Conservation (phyloP, 2,797 vertebrate genomes). For the Sphenodon punctatus region DNA sequence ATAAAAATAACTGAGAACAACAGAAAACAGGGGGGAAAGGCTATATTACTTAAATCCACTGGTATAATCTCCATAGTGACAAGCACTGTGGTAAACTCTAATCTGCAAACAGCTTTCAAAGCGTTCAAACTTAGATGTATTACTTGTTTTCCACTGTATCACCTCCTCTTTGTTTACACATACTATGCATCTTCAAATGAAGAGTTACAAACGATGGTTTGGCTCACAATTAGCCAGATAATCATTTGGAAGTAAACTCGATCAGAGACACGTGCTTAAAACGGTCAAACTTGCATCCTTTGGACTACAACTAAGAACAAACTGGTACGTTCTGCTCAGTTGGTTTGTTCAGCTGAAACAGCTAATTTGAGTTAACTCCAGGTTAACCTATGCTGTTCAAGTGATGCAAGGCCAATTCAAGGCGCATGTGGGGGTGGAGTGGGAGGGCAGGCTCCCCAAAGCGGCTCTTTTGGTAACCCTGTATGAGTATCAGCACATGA, state of each 20-base stretch:
- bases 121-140: constrained; percentile 55
- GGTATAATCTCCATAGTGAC: constrained; percentile 50
- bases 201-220: constrained; percentile 9
- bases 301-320: not conserved
- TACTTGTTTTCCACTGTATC: constrained; percentile 55
- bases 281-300: too few relatives aligned
- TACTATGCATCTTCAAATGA: not conserved
- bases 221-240: not conserved
- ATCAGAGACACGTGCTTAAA: not conserved
- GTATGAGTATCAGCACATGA: too few relatives aligned
- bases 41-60: constrained; percentile 32
- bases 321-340: not conserved
- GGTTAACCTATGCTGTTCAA: not conserved
- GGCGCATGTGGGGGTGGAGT: too few relatives aligned
- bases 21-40: too few relatives aligned
- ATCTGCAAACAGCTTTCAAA: too few relatives aligned
- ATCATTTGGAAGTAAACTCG: not conserved
- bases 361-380: not conserved
- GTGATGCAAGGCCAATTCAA: too few relatives aligned
- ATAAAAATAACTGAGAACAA: not conserved
- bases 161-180: not conserved
- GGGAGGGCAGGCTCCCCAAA: too few relatives aligned
- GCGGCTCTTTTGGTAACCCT: too few relatives aligned
- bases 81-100: constrained; percentile 46
- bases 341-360: not conserved